Conservation (phyloP, 2,113 vertebrate species). For the Daphoenositta chrysoptera region DNA sequence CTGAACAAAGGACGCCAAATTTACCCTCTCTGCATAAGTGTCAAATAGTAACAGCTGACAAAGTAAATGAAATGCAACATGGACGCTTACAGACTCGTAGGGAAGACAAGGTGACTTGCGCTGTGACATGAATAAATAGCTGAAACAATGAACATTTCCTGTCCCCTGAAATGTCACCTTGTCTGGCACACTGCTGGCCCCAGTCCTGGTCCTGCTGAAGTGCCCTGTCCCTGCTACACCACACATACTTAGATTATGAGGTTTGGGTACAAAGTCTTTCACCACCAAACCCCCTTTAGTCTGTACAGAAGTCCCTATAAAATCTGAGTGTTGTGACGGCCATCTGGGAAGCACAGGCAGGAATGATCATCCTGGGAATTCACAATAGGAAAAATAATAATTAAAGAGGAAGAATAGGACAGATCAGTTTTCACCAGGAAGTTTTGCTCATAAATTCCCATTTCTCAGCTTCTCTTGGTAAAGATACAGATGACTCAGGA, state of each 20-base stretch:
- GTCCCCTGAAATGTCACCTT: background rate
- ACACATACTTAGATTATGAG: accelerated
- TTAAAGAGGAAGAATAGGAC: background rate
- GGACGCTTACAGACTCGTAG: background rate
- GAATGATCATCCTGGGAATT: background rate
- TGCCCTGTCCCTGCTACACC: accelerated
- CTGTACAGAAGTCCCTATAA: background rate
- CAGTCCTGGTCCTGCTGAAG: background rate
- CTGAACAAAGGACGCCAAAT: background rate
- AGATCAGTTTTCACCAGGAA: background rate
- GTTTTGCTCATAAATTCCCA: background rate
- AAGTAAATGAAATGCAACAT: background rate
- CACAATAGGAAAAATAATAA: background rate
- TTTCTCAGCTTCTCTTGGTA: background rate
- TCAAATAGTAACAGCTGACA: background rate
- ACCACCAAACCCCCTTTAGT: background rate
- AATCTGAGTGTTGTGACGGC: background rate
- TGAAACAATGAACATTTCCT: background rate
- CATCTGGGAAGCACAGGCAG: background rate
- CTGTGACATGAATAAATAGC: background rate
- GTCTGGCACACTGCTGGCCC: background rate
- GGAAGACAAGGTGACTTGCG: background rate
- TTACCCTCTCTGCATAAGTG: background rate
- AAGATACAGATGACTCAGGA: background rate
- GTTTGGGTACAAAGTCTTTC: background rate